Evolutionary conservation across 2,888 invertebrate genomes (phyloP).

Genomic region (Rapana venosa): DNA sequence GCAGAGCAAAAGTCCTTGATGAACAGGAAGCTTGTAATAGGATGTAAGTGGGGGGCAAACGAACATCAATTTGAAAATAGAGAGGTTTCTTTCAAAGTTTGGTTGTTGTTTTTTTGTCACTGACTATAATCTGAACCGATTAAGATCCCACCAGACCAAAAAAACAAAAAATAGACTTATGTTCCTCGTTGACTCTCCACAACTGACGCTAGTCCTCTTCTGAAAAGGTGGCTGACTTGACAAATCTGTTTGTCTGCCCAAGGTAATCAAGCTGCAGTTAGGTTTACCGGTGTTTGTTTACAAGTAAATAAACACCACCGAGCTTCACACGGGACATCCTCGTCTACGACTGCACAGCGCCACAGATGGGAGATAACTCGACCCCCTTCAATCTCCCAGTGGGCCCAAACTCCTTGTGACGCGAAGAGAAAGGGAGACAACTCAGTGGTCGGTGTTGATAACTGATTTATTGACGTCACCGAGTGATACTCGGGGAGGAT

Average conservation of each 20-base stretch:
- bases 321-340: not conserved
- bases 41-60: too few species aligned
- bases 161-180: too few species aligned
- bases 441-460: conserved; percentile 10
- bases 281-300: conserved; percentile 11
- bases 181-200: too few species aligned
- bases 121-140: too few species aligned
- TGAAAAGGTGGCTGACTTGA: not conserved
- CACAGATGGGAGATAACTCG: conserved; percentile 9
- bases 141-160: too few species aligned
- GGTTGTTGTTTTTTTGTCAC: too few species aligned
- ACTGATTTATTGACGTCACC: conserved; percentile 5
- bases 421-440: not conserved
- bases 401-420: not conserved
- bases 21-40: too few species aligned
- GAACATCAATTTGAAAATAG: too few species aligned
- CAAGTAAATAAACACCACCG: not conserved
- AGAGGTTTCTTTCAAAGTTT: too few species aligned
- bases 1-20: too few species aligned
- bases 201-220: too few species aligned
- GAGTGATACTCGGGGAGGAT: not conserved
- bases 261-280: not conserved
- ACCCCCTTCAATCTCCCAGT: not conserved
- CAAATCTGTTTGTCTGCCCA: not conserved
- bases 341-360: not conserved